phyloP scores from a whole-genome alignment of 2,888 invertebrate species.

The Lagria hirta region DNA sequence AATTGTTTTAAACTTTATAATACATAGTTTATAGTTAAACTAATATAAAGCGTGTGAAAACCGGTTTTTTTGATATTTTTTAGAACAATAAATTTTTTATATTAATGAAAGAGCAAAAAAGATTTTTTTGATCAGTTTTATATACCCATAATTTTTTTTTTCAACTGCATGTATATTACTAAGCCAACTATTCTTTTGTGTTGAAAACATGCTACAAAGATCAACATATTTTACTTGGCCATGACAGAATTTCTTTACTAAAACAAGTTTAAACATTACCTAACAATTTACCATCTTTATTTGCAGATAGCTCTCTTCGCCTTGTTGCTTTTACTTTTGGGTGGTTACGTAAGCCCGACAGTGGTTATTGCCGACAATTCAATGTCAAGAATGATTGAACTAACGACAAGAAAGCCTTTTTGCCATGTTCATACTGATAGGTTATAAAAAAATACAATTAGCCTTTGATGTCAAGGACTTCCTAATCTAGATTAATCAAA shows the following conservation, averaged over 20 bases:
- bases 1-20: too few relatives aligned
- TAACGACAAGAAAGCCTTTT: conserved; percentile 61
- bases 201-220: conserved; percentile 4
- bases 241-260: conserved; percentile 11
- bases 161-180: too few relatives aligned
- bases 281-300: conserved; percentile 2
- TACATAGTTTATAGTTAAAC: too few relatives aligned
- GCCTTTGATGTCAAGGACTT: too few relatives aligned
- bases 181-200: too few relatives aligned
- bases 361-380: conserved; percentile 63
- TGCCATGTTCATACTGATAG: conserved; percentile 64
- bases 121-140: too few relatives aligned
- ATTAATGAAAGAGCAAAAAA: too few relatives aligned
- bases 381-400: conserved; percentile 66
- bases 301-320: conserved; percentile 10
- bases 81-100: too few relatives aligned
- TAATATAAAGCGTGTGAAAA: too few relatives aligned
- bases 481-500: neutral
- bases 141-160: too few relatives aligned
- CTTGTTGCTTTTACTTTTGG: conserved; percentile 5
- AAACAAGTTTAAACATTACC: conserved; percentile 8
- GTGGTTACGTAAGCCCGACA: conserved; percentile 36
- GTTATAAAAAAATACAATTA: too few relatives aligned
- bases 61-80: too few relatives aligned
- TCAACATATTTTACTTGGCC: conserved; percentile 7